phyloP scores from a whole-genome alignment of 2,113 vertebrate genomes.

The Ameiurus melas region DNA sequence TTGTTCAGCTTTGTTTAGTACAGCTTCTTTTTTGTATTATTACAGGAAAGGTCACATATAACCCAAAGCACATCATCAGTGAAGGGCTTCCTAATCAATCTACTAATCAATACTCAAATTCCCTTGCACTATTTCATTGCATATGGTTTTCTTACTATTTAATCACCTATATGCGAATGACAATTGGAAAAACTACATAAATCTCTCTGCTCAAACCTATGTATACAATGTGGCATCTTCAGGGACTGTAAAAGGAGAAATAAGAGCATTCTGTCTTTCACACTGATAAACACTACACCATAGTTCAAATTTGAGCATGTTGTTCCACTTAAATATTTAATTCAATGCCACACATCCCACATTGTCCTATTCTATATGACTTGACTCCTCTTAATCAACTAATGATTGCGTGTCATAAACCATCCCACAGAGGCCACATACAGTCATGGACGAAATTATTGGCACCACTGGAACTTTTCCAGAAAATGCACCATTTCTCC shows the following conservation, averaged over 20 bases:
- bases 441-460: too few species aligned
- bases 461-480: too few species aligned
- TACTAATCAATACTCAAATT: slow-evolving; percentile 6
- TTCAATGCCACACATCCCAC: background rate
- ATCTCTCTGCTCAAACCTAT: slow-evolving; percentile 11
- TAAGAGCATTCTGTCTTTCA: background rate
- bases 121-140: background rate
- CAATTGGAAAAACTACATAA: background rate
- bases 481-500: too few species aligned
- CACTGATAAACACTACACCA: background rate
- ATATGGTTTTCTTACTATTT: background rate
- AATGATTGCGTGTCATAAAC: slow-evolving; percentile 13
- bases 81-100: background rate
- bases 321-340: background rate
- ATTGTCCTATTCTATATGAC: background rate
- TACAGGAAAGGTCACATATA: slow-evolving; percentile 13
- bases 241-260: background rate
- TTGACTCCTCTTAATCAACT: slow-evolving; percentile 39
- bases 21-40: background rate
- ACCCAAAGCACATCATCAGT: background rate
- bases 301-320: background rate
- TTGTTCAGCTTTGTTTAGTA: background rate
- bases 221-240: background rate
- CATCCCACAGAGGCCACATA: background rate
- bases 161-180: slow-evolving; percentile 5